Evolutionary conservation across 1,140 invertebrate species (phyloP).

Genomic region (Aphis gossypii): DNA sequence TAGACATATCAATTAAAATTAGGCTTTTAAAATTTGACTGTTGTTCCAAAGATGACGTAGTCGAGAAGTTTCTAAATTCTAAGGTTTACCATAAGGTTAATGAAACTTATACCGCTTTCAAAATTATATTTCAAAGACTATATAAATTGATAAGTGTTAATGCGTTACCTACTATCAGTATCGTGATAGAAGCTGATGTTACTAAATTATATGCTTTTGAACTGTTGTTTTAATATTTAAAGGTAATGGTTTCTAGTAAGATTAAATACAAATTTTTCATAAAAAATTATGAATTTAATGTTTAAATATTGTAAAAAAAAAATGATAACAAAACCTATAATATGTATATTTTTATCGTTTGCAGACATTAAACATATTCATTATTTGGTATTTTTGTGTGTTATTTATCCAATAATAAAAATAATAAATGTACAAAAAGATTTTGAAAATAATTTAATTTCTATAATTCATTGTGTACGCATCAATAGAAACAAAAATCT

Average conservation of each 20-base stretch:
- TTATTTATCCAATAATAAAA: not conserved
- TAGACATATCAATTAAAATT: not conserved
- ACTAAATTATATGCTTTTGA: not conserved
- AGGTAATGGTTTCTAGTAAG: not conserved
- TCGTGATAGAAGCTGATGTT: not conserved
- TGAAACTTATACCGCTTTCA: too few species aligned
- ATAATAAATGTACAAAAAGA: not conserved
- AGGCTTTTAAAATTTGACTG: not conserved
- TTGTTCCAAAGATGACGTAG: not conserved
- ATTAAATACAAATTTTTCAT: not conserved
- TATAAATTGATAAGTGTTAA: not conserved
- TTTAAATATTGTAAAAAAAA: not conserved
- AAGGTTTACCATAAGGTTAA: not conserved
- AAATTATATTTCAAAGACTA: not conserved
- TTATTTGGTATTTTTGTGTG: not conserved
- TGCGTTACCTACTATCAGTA: not conserved
- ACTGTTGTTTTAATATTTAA: not conserved
- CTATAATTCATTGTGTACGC: not conserved
- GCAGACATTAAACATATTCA: too few species aligned
- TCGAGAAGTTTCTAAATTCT: not conserved
- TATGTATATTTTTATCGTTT: too few species aligned
- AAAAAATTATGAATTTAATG: not conserved
- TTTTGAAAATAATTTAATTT: not conserved
- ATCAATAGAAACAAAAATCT: not conserved
- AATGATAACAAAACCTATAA: too few species aligned